Conservation (phyloP, 2,113 vertebrate genomes). For the Lota lota region DNA sequence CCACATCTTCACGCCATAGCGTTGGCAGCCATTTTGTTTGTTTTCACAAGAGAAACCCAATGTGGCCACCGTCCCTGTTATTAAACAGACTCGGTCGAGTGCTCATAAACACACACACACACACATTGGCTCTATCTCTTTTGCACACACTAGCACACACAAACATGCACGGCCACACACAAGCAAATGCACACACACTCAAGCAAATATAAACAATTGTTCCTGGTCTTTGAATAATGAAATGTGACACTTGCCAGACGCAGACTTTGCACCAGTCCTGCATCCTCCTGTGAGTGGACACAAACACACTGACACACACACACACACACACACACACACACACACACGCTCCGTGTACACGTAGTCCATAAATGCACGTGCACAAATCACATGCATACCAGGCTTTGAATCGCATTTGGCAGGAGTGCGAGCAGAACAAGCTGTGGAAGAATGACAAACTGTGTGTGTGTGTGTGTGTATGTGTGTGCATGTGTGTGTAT, state of each 20-base stretch:
- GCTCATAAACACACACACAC: not conserved
- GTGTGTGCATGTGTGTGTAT: not conserved
- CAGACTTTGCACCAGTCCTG: constrained; percentile 14
- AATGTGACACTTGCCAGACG: constrained; percentile 46
- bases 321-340: constrained; percentile 24
- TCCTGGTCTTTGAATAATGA: constrained; percentile 44
- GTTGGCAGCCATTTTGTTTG: constrained; percentile 1
- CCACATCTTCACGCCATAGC: constrained; percentile 3
- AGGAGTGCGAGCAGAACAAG: constrained; percentile 22
- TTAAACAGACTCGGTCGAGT: constrained; percentile 3
- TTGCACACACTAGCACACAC: not conserved
- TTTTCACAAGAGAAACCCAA: constrained; percentile 11
- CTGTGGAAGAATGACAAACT: constrained; percentile 13
- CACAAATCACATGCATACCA: too few species aligned
- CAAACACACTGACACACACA: constrained; percentile 28
- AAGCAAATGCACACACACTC: too few species aligned
- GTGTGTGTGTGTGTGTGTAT: not conserved
- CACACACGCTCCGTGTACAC: not conserved
- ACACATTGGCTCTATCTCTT: too few species aligned
- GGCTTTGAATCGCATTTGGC: constrained; percentile 42
- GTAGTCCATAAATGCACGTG: too few species aligned
- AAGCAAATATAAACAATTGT: too few species aligned
- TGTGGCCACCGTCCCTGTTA: constrained; percentile 13
- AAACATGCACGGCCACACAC: not conserved
- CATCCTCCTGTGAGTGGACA: constrained; percentile 29